Evolutionary conservation across 1,140 invertebrate species (phyloP), one percentile per base, ranked within the genome.

Genomic region (Popillia japonica): DNA sequence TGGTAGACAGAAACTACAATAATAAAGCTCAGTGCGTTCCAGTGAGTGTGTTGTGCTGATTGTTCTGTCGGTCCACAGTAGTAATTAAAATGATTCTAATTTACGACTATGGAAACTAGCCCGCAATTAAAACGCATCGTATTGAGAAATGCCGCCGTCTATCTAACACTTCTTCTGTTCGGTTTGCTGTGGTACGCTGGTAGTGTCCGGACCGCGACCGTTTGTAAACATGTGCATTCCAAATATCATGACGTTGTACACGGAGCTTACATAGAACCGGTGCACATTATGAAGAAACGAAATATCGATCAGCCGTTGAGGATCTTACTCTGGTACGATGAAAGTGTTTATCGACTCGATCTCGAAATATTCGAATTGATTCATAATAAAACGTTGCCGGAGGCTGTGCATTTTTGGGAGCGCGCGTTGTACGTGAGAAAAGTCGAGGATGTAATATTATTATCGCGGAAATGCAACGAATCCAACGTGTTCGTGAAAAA

Each of bases 371-470:
- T 95, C 85, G 90, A 92, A 84, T 90, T 97, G 82, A 96, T 97
- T 80, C 95, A 98, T 96, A 94, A 96, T 83, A 96, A 94, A 48
- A 95, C 98, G 80, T 87, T 98, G 80, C 95, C 96, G 0, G 91
- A 96, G 87, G 97, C 97, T 55, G 94, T 98, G 2, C 91, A 93
- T 79, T 99, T 97, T 89, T 98, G 97, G 97, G 94, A 98, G 86
- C 90, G 93, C 86, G 96, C 96, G 0, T 88, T 99, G 40, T 94
- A 93, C 90, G 96, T 98, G 7, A 90, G 95, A 40, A 92, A 94
- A 88, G 94, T 95, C 59, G 92, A 92, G 82, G 92, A 91, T 81
- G 92, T 95, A 0, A 98, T 98, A 81, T 90, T 93, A 83, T 88
- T 99, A 42, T 96, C 95, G 87, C 92, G 94, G 82, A 95, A 95